Conservation (phyloP, 2,888 invertebrate genomes). For the Spodoptera exigua region DNA sequence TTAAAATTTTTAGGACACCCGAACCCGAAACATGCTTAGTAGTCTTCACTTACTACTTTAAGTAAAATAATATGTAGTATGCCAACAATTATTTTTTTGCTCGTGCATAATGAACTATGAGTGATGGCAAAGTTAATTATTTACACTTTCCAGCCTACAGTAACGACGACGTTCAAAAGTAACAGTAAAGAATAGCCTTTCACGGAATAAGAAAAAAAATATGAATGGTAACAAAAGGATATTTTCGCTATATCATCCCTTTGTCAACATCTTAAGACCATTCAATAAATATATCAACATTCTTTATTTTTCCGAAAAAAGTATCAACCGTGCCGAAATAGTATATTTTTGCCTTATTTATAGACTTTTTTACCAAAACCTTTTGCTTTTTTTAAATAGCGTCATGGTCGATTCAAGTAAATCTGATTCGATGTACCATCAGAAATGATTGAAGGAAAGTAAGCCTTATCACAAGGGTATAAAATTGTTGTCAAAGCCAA, state of each 20-base stretch:
- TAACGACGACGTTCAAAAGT: neutral
- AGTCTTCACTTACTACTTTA: too few relatives aligned
- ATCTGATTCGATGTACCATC: slow-evolving; percentile 34
- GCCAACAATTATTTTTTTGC: too few relatives aligned
- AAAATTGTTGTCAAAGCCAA: too few relatives aligned
- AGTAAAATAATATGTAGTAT: too few relatives aligned
- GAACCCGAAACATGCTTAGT: too few relatives aligned
- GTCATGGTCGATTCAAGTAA: slow-evolving; percentile 38
- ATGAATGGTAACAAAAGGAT: too few relatives aligned
- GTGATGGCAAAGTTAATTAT: neutral
- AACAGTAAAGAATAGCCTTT: neutral
- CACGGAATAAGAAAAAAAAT: too few relatives aligned
- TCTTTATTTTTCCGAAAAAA: slow-evolving; percentile 28
- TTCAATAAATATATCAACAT: slow-evolving; percentile 34
- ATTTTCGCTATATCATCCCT: neutral
- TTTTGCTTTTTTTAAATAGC: slow-evolving; percentile 41
- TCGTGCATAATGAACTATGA: too few relatives aligned
- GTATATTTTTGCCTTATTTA: slow-evolving; percentile 25
- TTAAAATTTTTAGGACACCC: too few relatives aligned
- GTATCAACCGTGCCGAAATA: slow-evolving; percentile 25
- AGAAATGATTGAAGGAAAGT: too few relatives aligned
- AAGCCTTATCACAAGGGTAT: too few relatives aligned
- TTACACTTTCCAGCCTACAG: too few relatives aligned
- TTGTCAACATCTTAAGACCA: slow-evolving; percentile 15
- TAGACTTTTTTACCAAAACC: slow-evolving; percentile 31